Base-by-base conservation (phyloP, 1,140 invertebrate genomes). In the Oreohelix idahoensis region DNA sequence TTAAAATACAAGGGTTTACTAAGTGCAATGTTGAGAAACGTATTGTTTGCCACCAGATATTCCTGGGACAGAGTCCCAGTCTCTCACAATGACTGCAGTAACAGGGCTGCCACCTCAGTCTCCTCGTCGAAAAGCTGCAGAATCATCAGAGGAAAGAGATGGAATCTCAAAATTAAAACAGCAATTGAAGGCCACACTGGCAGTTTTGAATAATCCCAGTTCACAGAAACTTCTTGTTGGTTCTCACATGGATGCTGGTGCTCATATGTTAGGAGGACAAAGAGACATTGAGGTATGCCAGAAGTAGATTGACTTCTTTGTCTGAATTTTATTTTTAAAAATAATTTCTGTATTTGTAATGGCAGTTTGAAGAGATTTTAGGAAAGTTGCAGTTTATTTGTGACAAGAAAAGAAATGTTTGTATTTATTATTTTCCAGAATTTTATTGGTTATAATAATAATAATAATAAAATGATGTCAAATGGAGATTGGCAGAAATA, bases 61-160 rank as follows among this genome's bases (percentile, higher is more conserved):
- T 35, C 74, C 74, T 49, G 63, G 63, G 20, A 35, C 29, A 29
- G 45, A 53, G 26, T 39, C 74, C n/a, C 42, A 76, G 2, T 35
- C 74, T 49, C 4, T 36, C 11, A 53, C 74, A 45, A 35, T 20
- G 20, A 51, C 17, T 76, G 45, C 42, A 35, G 29, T 76, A n/a
- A 35, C 74, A 13, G 77, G 77, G 17, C 36, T 79, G 17, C 77
- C 77, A 38, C 77, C 77, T 53, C 77, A 79, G 53, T 79, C 77
- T 58, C 77, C 77, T 26, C 49, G 77, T 38, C 13, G 77, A 32
- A 79, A 66, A 39, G 23, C 35, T 11, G 17, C 35, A 29, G 77
- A 36, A 35, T 5, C 49, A 38, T 35, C n/a, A 26, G 77, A 66
- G 20, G 75, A 77, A 29, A 53, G n/a, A 5, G 77, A 79, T 66